phyloP scores from a whole-genome alignment of 1,140 invertebrate genomes.

The Melitaea cinxia region DNA sequence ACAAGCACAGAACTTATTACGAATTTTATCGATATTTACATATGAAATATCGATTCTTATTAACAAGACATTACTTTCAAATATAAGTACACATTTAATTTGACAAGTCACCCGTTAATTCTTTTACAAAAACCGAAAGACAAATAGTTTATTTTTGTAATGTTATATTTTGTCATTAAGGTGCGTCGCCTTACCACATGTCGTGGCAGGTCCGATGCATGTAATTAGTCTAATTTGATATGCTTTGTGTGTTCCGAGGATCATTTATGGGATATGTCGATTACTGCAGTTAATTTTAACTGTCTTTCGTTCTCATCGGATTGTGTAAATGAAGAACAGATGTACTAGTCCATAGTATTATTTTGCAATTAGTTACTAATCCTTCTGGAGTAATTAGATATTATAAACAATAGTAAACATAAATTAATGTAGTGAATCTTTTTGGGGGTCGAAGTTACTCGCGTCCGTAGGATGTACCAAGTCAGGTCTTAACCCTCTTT shows the following conservation, averaged over 20 bases:
- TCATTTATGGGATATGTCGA: constrained; percentile 28
- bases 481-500: too few species aligned
- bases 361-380: not conserved
- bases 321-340: constrained; percentile 10
- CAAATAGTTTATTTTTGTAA: constrained; percentile 30
- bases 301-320: not conserved
- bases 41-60: not conserved
- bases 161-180: constrained; percentile 39
- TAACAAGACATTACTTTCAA: not conserved
- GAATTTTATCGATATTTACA: not conserved
- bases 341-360: not conserved
- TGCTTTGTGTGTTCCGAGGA: constrained; percentile 58
- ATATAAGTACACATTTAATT: constrained; percentile 5
- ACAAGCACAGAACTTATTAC: not conserved
- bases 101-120: constrained; percentile 22
- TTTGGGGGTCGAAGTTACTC: too few species aligned
- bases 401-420: too few species aligned
- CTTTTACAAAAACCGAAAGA: constrained; percentile 21
- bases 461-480: too few species aligned
- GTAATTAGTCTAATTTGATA: constrained; percentile 70
- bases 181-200: constrained; percentile 57
- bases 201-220: constrained; percentile 45
- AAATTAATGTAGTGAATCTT: too few species aligned
- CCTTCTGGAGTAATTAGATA: too few species aligned
- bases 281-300: constrained; percentile 33